Evolutionary conservation across 2,113 vertebrate species (phyloP).

Genomic region (Tamias sibiricus): DNA sequence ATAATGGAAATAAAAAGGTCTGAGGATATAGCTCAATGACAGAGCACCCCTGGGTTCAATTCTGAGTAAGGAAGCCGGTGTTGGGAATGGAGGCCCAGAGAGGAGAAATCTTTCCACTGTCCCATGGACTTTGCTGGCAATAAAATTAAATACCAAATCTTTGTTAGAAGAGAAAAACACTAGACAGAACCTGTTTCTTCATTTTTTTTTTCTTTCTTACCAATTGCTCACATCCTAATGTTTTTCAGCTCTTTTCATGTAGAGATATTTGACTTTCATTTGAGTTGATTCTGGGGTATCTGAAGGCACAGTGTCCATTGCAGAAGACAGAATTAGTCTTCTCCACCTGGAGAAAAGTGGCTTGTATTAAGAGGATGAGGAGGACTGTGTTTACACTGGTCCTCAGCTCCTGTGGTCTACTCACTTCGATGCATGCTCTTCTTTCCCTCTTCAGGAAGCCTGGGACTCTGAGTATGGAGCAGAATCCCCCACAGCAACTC

Average conservation of each 20-base stretch:
- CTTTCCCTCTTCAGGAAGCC: background rate
- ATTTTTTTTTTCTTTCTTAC: background rate
- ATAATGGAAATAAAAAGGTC: no score
- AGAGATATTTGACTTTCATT: background rate
- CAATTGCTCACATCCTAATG: background rate
- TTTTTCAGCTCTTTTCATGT: background rate
- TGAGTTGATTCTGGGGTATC: background rate
- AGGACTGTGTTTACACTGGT: background rate
- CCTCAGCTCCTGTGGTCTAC: background rate
- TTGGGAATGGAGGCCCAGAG: background rate
- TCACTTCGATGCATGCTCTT: background rate
- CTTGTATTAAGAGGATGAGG: background rate
- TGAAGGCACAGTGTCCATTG: background rate
- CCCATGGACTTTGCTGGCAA: background rate
- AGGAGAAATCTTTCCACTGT: background rate
- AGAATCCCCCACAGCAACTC: background rate
- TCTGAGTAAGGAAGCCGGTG: background rate
- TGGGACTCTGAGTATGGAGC: background rate
- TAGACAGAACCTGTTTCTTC: background rate
- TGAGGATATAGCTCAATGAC: background rate
- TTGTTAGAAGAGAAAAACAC: background rate
- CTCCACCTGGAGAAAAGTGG: background rate
- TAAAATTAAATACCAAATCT: conserved; percentile 29
- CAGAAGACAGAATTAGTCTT: background rate
- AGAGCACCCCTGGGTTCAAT: background rate